Conservation (phyloP, 2,888 invertebrate species). For the Drosophila pullipes region DNA sequence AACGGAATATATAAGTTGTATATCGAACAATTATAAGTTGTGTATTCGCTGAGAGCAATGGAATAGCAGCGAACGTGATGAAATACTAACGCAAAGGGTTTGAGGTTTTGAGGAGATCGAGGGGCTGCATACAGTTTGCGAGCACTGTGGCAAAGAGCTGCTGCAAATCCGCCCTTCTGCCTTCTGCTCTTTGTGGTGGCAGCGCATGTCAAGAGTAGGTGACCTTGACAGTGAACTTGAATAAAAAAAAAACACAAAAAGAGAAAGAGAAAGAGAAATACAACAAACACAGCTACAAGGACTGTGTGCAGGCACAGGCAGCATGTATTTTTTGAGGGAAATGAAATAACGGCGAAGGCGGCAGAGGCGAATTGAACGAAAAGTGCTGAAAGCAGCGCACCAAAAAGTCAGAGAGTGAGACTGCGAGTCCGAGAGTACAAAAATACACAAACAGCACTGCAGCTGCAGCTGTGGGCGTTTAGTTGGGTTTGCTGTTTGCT, state of each 20-base stretch:
- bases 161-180: constrained; percentile 56
- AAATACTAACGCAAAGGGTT: constrained; percentile 16
- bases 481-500: neutral
- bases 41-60: constrained; percentile 34
- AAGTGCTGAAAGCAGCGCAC: constrained; percentile 6
- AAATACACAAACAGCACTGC: constrained; percentile 30
- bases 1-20: neutral
- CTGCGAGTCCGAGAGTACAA: neutral
- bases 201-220: constrained; percentile 89
- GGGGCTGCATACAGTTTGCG: constrained; percentile 36
- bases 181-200: constrained; percentile 60
- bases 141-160: constrained; percentile 49
- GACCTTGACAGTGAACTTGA: constrained; percentile 94
- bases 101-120: neutral
- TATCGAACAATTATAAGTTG: constrained; percentile 34
- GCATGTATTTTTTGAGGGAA: constrained; percentile 33
- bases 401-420: constrained; percentile 9
- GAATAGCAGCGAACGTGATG: constrained; percentile 31
- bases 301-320: constrained; percentile 51
- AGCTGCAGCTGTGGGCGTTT: constrained; percentile 32
- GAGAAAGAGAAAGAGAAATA: neutral
- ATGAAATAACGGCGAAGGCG: constrained; percentile 25
- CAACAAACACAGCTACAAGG: constrained; percentile 75
- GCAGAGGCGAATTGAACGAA: constrained; percentile 35
- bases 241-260: constrained; percentile 74